Base-by-base conservation (phyloP, 2,888 invertebrate genomes). In the Atrina japonica region DNA sequence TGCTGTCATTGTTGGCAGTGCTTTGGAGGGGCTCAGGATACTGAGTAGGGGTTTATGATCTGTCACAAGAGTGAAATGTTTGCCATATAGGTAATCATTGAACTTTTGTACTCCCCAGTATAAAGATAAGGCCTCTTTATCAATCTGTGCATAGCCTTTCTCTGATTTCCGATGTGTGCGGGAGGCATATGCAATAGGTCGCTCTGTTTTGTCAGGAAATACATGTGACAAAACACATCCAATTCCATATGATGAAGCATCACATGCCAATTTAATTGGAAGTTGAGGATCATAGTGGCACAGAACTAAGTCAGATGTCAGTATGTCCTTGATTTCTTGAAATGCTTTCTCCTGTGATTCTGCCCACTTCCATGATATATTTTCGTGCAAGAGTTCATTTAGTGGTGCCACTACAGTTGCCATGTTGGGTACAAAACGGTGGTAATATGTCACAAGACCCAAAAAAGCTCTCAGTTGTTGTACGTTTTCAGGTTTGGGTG, bases 1-100 rank as follows among this genome's bases (percentile, higher is more conserved):
- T n/a, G 84, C 86, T 9, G 85, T 75, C 52, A 78, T 68, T 6
- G 77, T 63, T 9, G 14, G 84, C 80, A 27, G 87, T 69, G n/a
- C 73, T 47, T 67, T 73, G 83, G 85, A 82, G 29, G 84, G 77
- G 49, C 81, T 78, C 55, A 91, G 88, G 40, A 91, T 88, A 7
- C 80, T 56, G 7, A 83, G 86, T 1, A 92, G 71, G 0, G 91
- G 91, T 68, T 89, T 83, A 68, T 91, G 88, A 70, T 91, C 91
- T 49, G 49, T 49, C 18, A 49, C 49, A 21, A 55, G 55, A 16
- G 55, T 55, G n/a, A 55, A 55, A n/a, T 81, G 73, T 23, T 71
- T 63, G 23, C 75, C 81, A 52, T 41, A 81, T 14, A 81, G 49
- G 61, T 78, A 80, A 45, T 66, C 58, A 50, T 80, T 76, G 50